phyloP scores from a whole-genome alignment of 2,888 invertebrate species.

The Cerceris rybyensis region DNA sequence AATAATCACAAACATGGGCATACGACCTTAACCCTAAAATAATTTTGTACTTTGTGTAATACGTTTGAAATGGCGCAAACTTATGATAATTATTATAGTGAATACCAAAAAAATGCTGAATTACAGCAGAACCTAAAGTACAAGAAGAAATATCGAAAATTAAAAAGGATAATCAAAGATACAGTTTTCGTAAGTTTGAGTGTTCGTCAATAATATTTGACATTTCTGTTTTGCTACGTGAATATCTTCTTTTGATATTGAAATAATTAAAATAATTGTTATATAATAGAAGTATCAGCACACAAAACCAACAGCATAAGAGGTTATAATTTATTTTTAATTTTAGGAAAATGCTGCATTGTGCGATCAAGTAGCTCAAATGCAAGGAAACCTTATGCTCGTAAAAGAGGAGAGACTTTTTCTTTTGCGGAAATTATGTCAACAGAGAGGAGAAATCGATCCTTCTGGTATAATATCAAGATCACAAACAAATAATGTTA shows the following conservation, averaged over 20 bases:
- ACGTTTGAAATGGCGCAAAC: conserved; percentile 71
- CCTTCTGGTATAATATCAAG: conserved; percentile 65
- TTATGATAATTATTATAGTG: conserved; percentile 74
- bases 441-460: conserved; percentile 82
- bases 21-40: conserved; percentile 21
- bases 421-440: conserved; percentile 89
- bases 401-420: conserved; percentile 93
- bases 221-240: conserved; percentile 9
- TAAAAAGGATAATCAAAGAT: conserved; percentile 86
- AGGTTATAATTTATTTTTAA: conserved; percentile 8
- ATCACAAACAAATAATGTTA: conserved; percentile 70
- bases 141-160: conserved; percentile 85
- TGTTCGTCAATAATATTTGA: conserved; percentile 1
- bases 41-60: conserved; percentile 27
- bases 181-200: conserved; percentile 86
- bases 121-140: conserved; percentile 83
- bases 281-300: background rate
- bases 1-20: conserved; percentile 23
- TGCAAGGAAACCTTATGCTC: conserved; percentile 91
- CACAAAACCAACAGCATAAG: background rate
- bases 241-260: background rate
- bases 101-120: conserved; percentile 76
- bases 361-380: conserved; percentile 93
- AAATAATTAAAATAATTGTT: conserved; percentile 2
- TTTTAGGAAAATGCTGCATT: conserved; percentile 91